Evolutionary conservation across 2,888 invertebrate species (phyloP), one percentile per base, ranked within the genome.

Genomic region (Parnassius orleans): DNA sequence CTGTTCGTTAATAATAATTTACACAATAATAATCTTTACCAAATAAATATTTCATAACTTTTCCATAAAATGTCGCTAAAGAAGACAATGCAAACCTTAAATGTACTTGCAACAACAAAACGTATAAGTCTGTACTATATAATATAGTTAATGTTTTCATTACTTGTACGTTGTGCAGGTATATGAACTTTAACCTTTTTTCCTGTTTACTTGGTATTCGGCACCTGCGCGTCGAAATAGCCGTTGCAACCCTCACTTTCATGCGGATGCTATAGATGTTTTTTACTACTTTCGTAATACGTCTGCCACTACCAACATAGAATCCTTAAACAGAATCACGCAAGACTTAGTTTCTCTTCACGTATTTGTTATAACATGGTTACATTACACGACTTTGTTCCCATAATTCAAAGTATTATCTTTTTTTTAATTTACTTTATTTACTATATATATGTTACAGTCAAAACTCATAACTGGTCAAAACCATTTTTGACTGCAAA

Each of bases 101-200:
- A 11, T 46, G 7, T 11, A 46, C 11, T n/a, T 46, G 12, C 12
- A 46, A 11, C 9, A 46, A n/a, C 1, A 46, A 46, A 54, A 54
- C 19, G 43, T 42, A 9, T 3, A 15, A 54, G 11, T 33, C 3
- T 33, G 3, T 24, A 33, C 5, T 33, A 33, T 7, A 7, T 33
- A 33, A 5, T 33, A 33, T 19, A 1, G 50, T 14, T 46, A 15
- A 42, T 51, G 55, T 61, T 56, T 61, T 46, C 51, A 33, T 15
- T 19, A 41, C 42, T n/a, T 15, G 46, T 56, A 42, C 33, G 52
- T 52, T 15, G 24, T 56, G 19, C 44, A 52, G 46, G 52, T 56
- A 55, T 58, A 52, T 61, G 54, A 63, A 54, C 63, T 63, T 63
- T 63, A 59, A 63, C 58, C 63, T 63, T 59, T 61, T 33, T 51